Conservation (phyloP, 1,140 invertebrate species). For the Papilio helenus region DNA sequence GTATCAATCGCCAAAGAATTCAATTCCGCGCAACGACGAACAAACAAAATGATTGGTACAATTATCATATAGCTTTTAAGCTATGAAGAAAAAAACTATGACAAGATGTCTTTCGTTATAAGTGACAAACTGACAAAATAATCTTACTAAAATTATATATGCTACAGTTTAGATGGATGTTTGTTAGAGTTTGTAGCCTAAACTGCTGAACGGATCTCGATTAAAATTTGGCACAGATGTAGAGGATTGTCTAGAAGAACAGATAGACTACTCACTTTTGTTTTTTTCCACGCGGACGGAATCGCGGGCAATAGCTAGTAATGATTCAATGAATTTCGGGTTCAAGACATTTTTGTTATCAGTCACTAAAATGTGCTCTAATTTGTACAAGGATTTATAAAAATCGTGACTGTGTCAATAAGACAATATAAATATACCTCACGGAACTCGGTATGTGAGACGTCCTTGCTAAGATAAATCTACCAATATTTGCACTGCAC, state of each 20-base stretch:
- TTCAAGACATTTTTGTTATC: neutral
- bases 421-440: neutral
- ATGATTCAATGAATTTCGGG: no score
- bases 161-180: no score
- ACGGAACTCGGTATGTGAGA: neutral
- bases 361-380: neutral
- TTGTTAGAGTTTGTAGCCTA: no score
- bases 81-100: no score
- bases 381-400: neutral
- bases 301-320: no score
- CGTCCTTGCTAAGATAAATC: slow-evolving; percentile 25
- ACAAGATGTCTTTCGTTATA: neutral
- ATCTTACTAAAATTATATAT: no score
- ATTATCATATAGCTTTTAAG: neutral
- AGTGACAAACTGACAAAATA: neutral
- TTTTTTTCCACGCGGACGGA: no score
- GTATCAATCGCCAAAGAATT: neutral
- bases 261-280: no score
- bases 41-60: neutral
- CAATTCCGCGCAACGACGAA: neutral
- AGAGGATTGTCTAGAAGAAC: no score
- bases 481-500: neutral
- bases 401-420: neutral
- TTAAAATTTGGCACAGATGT: no score
- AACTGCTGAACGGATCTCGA: no score